Conservation (phyloP, 64 coral and sea anemone genomes). For the Dendrophyllia cribrosa region DNA sequence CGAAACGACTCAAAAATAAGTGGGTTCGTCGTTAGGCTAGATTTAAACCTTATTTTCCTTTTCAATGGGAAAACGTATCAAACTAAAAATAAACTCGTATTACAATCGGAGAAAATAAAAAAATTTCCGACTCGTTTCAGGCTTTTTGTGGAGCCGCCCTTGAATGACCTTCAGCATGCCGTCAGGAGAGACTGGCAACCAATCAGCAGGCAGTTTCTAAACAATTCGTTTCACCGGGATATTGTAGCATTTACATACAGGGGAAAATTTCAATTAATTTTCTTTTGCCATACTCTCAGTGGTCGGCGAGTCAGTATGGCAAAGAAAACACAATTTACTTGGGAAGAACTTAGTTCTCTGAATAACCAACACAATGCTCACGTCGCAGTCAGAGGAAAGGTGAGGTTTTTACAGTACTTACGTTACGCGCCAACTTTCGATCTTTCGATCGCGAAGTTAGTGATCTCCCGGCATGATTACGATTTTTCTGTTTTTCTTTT, state of each 20-base stretch:
- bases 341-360: conserved; percentile 64
- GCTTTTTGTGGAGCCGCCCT: too few species aligned
- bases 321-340: conserved; percentile 73
- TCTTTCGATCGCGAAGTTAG: not conserved
- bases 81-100: too few species aligned
- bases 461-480: not conserved
- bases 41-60: too few species aligned
- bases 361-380: conserved; percentile 75
- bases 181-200: not conserved
- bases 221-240: too few species aligned
- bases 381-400: conserved; percentile 83
- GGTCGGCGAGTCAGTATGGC: not conserved
- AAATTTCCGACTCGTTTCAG: too few species aligned
- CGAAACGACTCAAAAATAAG: too few species aligned
- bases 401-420: not conserved
- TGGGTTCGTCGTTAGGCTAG: too few species aligned
- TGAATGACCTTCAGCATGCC: not conserved
- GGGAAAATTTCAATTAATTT: too few species aligned
- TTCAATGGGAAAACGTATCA: too few species aligned
- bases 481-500: not conserved
- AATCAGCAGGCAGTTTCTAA: not conserved
- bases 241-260: too few species aligned
- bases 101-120: too few species aligned
- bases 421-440: not conserved
- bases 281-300: not conserved